Evolutionary conservation across 2,888 invertebrate genomes (phyloP).

Genomic region (Leptopilina drosophilae): DNA sequence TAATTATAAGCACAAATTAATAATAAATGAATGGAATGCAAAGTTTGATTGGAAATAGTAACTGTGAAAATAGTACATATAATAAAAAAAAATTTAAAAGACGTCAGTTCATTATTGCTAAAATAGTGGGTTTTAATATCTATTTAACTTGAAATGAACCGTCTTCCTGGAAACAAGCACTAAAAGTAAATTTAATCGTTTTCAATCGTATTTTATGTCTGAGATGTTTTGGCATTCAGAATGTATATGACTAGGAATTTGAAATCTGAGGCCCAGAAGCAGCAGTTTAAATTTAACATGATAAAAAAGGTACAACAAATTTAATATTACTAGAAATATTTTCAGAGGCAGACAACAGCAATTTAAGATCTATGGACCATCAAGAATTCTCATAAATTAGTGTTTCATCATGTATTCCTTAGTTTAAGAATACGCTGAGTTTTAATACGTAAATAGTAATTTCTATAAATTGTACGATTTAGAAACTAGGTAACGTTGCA

Average conservation of each 20-base stretch:
- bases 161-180: constrained; percentile 28
- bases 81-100: not conserved
- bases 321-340: constrained; percentile 38
- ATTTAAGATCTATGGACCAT: not conserved
- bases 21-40: constrained; percentile 20
- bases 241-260: constrained; percentile 4
- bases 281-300: constrained; percentile 16
- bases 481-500: no score
- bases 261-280: constrained; percentile 10
- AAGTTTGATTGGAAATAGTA: constrained; percentile 17
- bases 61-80: no score
- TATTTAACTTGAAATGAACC: constrained; percentile 21
- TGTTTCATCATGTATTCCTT: not conserved
- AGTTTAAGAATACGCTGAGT: no score
- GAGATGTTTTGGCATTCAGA: constrained; percentile 25
- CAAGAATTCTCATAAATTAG: constrained; percentile 13
- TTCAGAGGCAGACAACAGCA: constrained; percentile 11
- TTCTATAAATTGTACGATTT: no score
- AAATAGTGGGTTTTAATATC: constrained; percentile 8
- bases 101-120: constrained; percentile 9
- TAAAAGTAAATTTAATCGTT: constrained; percentile 30
- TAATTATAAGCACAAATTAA: constrained; percentile 9
- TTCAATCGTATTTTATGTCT: constrained; percentile 37
- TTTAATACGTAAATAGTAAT: no score
- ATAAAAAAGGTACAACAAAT: constrained; percentile 11